A percentile compares a stretch with the other conserved stretches of the same genome.
Conservation (phyloP, 2,888 invertebrate species). For the Vanessa cardui region DNA sequence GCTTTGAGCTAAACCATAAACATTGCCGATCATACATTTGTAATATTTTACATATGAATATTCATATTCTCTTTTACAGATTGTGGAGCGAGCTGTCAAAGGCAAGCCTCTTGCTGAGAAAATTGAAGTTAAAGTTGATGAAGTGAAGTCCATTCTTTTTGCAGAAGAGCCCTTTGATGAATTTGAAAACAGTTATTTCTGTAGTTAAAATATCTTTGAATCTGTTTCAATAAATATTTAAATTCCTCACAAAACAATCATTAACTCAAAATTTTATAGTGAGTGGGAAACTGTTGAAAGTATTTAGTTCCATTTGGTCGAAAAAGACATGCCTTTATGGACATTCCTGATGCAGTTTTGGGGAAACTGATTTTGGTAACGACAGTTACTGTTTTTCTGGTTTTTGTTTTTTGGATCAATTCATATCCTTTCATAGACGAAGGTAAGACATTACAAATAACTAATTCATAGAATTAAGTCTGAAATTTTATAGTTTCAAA, state of each 20-base stretch:
- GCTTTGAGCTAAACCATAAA: too few species aligned
- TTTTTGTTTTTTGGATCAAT: conserved; percentile 86
- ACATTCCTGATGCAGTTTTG: conserved; percentile 79
- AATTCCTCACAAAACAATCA: too few species aligned
- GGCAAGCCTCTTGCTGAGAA: conserved; percentile 72
- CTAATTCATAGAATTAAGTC: background rate
- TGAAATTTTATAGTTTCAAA: background rate
- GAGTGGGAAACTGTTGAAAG: background rate
- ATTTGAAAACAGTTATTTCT: conserved; percentile 86
- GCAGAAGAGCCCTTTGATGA: conserved; percentile 84
- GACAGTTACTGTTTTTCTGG: conserved; percentile 77
- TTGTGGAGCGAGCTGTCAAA: conserved; percentile 82
- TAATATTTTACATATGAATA: too few species aligned
- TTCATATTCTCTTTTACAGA: conserved; percentile 58
- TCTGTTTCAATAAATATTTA: too few species aligned
- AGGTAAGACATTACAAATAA: conserved; percentile 61
- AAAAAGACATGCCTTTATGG: conserved; percentile 65
- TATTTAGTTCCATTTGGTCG: background rate
- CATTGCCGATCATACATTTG: too few species aligned
- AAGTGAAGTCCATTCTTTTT: conserved; percentile 84
- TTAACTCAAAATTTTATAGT: too few species aligned
- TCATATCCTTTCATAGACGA: conserved; percentile 86
- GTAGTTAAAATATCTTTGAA: conserved; percentile 55
- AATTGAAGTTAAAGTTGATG: conserved; percentile 64
- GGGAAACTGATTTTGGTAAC: conserved; percentile 83